phyloP scores from a whole-genome alignment of 2,113 vertebrate species.

The Aepyceros melampus region DNA sequence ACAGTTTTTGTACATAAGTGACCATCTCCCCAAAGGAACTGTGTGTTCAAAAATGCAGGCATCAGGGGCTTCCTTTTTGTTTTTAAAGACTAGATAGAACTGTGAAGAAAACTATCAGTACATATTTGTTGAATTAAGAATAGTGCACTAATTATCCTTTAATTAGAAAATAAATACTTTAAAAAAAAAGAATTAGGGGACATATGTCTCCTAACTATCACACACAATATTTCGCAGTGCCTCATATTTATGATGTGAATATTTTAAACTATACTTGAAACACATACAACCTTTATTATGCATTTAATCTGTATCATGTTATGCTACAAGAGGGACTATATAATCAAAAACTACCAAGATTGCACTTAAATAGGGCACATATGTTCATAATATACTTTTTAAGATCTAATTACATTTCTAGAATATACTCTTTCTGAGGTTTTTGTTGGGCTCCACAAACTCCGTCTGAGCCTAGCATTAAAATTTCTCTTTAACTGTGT shows the following conservation, averaged over 20 bases:
- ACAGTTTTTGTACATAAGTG: not conserved
- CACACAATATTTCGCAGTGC: not conserved
- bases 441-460: not conserved
- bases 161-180: not conserved
- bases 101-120: not conserved
- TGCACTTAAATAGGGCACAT: not conserved
- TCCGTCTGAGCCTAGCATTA: not conserved
- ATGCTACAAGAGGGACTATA: not conserved
- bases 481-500: slow-evolving; percentile 36
- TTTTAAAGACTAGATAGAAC: not conserved
- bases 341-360: not conserved
- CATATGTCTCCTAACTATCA: not conserved
- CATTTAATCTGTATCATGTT: not conserved
- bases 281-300: not conserved
- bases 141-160: not conserved
- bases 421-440: not conserved
- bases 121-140: not conserved
- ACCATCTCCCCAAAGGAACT: not conserved
- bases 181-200: not conserved
- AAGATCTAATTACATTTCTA: slow-evolving; percentile 9
- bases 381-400: not conserved
- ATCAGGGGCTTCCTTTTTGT: not conserved
- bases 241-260: not conserved
- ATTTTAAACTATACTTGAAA: not conserved
- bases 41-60: not conserved